Percentiles rank a stretch among this genome's conserved stretches.
Evolutionary conservation across 2,113 vertebrate genomes (phyloP).

Genomic region (Axis porcinus): DNA sequence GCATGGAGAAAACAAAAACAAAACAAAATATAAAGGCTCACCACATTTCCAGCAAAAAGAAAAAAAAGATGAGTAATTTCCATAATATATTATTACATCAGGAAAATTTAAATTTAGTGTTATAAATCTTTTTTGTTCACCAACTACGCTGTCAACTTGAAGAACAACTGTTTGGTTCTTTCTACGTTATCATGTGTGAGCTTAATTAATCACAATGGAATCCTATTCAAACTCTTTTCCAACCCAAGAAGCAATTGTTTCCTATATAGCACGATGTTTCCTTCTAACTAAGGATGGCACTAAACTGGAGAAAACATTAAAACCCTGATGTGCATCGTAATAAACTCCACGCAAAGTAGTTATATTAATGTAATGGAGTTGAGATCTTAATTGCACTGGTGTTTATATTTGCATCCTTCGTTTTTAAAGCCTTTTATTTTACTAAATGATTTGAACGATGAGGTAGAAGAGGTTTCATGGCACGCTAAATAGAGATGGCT

Average conservation of each 20-base stretch:
- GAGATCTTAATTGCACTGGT: conserved; percentile 70
- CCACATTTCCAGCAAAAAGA: conserved; percentile 35
- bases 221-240: conserved; percentile 70
- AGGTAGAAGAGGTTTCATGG: conserved; percentile 69
- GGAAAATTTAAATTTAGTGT: conserved; percentile 57
- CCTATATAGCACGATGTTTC: conserved; percentile 50
- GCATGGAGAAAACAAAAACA: background rate
- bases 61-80: conserved; percentile 47
- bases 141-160: conserved; percentile 66
- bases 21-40: background rate
- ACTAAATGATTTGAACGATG: conserved; percentile 62
- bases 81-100: conserved; percentile 61
- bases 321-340: conserved; percentile 68
- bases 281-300: conserved; percentile 68
- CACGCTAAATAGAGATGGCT: conserved; percentile 59
- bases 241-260: conserved; percentile 67
- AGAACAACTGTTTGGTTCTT: conserved; percentile 68
- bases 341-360: conserved; percentile 69
- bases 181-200: conserved; percentile 63
- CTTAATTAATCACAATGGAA: conserved; percentile 77
- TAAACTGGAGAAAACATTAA: conserved; percentile 73
- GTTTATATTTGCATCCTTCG: conserved; percentile 70
- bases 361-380: conserved; percentile 75
- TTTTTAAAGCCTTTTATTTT: conserved; percentile 72
- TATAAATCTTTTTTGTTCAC: conserved; percentile 63